Conservation (phyloP, 2,888 invertebrate species). For the Andricus quercusramuli region DNA sequence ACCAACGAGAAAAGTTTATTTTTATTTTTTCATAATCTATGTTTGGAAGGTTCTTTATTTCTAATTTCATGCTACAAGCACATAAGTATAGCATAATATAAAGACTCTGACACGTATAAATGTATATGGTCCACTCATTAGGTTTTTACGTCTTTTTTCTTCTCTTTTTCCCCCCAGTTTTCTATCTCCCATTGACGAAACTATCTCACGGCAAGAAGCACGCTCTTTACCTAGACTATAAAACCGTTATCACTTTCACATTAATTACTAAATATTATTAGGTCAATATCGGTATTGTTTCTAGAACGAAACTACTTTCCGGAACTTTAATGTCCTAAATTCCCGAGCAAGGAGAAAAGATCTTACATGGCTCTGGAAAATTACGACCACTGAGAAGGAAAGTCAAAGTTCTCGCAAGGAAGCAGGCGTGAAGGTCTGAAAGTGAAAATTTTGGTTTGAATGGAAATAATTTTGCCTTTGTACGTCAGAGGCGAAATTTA, state of each 20-base stretch:
- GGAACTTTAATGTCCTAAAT: background rate
- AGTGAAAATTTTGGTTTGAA: background rate
- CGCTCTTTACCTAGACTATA: background rate
- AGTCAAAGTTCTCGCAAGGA: background rate
- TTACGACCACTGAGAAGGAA: background rate
- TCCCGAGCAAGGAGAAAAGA: background rate
- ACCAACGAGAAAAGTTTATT: background rate
- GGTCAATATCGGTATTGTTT: background rate
- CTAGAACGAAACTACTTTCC: background rate
- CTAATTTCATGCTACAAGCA: background rate
- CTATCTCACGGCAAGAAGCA: background rate
- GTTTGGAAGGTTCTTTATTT: background rate
- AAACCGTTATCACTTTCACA: background rate
- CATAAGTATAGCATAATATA: background rate
- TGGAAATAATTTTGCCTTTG: background rate
- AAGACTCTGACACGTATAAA: background rate
- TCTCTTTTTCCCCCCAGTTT: background rate
- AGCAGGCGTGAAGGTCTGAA: slow-evolving; percentile 25
- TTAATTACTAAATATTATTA: background rate
- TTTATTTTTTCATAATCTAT: background rate
- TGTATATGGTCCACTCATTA: background rate
- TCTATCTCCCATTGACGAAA: background rate
- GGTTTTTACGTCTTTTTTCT: background rate
- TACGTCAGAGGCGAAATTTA: too few species aligned
- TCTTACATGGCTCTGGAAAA: background rate